Evolutionary conservation across 2,797 vertebrate species (phyloP), one percentile per base, ranked within the genome.

Genomic region (Ctenopoma kingsleyae): DNA sequence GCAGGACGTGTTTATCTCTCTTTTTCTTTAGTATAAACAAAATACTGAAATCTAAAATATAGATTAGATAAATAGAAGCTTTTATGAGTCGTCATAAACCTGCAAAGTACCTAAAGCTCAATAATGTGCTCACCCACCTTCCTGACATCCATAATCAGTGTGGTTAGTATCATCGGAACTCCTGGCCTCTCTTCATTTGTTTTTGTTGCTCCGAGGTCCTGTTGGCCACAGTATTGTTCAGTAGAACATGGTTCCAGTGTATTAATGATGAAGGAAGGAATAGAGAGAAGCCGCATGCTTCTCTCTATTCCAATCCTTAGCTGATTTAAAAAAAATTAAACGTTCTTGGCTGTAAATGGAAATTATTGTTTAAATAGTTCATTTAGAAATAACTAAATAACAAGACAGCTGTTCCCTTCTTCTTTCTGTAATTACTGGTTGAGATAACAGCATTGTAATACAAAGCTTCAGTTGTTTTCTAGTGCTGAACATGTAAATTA

Each of bases 101-200:
- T 67, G 49, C n/a, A 25, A 53, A 61, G 48, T 46, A 22, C 48
- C 53, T 13, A 3, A 53, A 44, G 41, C 56, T 40, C 19, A 52
- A 16, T 17, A 5, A 4, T 41, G 5, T 17, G 40, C 40, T 41
- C 40, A 41, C 27, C 59, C 53, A 10, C 32, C 19, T 46, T 36
- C 16, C 38, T 71, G 47, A 66, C 46, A 69, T 41, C 64, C 59
- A 69, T 44, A 40, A 35, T 54, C 32, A 44, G 20, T 49, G 20
- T 48, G 25, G 22, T 25, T 6, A 46, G 36, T 38, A 13, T 30
- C 43, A 61, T 17, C 54, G 51, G 53, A 67, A 62, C 38, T n/a
- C 17, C 47, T 55, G 56, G 44, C 46, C 9, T 51, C 53, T 59
- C 19, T 22, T 75, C 6, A 44, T 76, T 63, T 57, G 36, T 67